Evolutionary conservation across 2,797 vertebrate genomes (phyloP), one percentile per base, ranked within the genome.

Genomic region (Cyclopterus lumpus): DNA sequence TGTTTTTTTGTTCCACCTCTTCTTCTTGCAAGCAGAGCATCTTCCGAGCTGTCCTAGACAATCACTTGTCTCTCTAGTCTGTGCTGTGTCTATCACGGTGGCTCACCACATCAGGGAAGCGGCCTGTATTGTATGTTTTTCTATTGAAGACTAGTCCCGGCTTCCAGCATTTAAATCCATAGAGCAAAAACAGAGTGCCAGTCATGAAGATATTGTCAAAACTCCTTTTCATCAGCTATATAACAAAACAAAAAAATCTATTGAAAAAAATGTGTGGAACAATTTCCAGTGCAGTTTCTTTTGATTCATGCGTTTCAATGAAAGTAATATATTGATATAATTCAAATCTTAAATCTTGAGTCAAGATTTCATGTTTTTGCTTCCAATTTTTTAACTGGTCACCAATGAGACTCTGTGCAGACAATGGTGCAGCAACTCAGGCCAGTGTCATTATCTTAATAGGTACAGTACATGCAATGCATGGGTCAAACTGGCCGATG

Each of bases 21-120:
- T 66, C 71, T 73, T 62, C 64, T 65, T 9, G n/a, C 69, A 70
- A 74, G 67, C 73, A 74, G 67, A 72, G 71, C 71, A 62, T 82
- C 32, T 51, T 81, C 67, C 54, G 65, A 86, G 59, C 86, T 88
- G 79, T 88, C 84, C 77, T 67, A 69, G 36, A 84, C 86, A 84
- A 90, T 93, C 82, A 90, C 82, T 67, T 32, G 53, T 67, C 72
- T 86, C 57, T 81, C 81, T 70, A 80, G 75, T 84, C 82, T 82
- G 42, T 67, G 60, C 63, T 73, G 53, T 84, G 53, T 90, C 73
- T 73, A 76, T 88, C 74, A 62, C 0, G 11, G 71, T 63, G 75
- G 55, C 73, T 74, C 59, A 24, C 60, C 61, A 67, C 62, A 77
- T 75, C 83, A 77, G 46, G 70, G 70, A 75, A 74, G 68, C 72